Percentiles rank a stretch among this genome's conserved stretches.
These are phyloP conservation scores for Hydractinia symbiolongicarpus DNA, from an alignment of 30 jellyfish, hydroid and myxozoan species.

Conservation along the genomic window DNA sequence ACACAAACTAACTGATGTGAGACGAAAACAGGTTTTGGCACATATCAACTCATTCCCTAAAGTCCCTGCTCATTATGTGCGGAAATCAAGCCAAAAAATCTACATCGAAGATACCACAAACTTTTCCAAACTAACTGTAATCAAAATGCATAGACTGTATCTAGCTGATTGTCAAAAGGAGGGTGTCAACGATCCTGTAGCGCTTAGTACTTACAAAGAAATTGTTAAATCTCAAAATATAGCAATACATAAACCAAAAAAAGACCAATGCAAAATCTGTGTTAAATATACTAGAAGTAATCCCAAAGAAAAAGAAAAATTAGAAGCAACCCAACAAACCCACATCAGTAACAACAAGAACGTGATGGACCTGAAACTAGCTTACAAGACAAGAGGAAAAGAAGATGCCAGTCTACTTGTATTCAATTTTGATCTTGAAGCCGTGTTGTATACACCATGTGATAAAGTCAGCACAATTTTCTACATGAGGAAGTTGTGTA, in stretches of 20 bases:
- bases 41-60: conserved; percentile 15
- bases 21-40: neutral
- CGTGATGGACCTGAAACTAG: neutral
- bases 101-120: conserved; percentile 18
- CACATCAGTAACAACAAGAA: neutral
- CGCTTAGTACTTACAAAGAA: neutral
- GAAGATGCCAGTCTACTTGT: neutral
- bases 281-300: conserved; percentile 1
- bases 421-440: conserved; percentile 11
- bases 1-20: neutral
- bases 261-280: conserved; percentile 13
- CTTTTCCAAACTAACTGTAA: neutral
- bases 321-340: neutral
- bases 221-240: neutral
- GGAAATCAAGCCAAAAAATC: neutral
- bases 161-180: neutral
- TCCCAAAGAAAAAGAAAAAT: neutral
- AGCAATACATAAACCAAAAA: conserved; percentile 4
- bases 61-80: conserved; percentile 1
- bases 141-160: neutral
- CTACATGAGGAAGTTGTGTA: conserved; percentile 11
- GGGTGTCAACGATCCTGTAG: neutral
- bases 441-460: conserved; percentile 15
- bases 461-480: conserved; percentile 15
- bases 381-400: conserved; percentile 11